Base-by-base conservation (phyloP, 2,888 invertebrate genomes). In the Heliconius ethilla region DNA sequence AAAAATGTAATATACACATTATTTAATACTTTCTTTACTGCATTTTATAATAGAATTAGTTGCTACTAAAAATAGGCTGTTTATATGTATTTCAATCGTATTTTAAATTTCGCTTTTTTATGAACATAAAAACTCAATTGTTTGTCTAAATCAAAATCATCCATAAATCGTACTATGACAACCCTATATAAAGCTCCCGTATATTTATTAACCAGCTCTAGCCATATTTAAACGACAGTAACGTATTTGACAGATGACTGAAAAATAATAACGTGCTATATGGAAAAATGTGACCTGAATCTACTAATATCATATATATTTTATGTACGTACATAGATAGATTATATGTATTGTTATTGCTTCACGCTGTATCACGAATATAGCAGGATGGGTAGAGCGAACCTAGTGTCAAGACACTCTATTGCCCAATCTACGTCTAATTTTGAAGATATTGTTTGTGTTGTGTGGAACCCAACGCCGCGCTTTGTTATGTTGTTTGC, bases 181-280 rank as follows among this genome's bases (percentile, higher is more conserved):
- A 63, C 22, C 15, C n/a, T 72, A 62, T 40, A 63, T 37, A 74
- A 62, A 25, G 18, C 40, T 59, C 37, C 37, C 62, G 18, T 37
- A 73, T 73, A 73, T 73, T 70, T 70, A 72, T 55, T 33, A 55
- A 72, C 70, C 33, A 72, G 72, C 33, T 67, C 67, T 25, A 63
- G 63, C 73, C 72, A 72, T 63, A 74, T 74, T 63, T 63, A 74
- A 74, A 74, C 73, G 63, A 74, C 59, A 74, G 59, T 74, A 40
- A 74, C 73, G 25, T 40, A 72, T 72, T 72, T 72, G 72, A 63
- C 73, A 74, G 63, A 74, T 74, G 37, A 62, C 22, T 40, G 63
- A 63, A 74, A 63, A 74, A 74, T 74, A 74, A 74, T 63, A 40
- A 74, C 37, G 27, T 40, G 40, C 40, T 22, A 59, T 59, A 22